Conservation (phyloP, 2,888 invertebrate species). For the Apamea sordens region DNA sequence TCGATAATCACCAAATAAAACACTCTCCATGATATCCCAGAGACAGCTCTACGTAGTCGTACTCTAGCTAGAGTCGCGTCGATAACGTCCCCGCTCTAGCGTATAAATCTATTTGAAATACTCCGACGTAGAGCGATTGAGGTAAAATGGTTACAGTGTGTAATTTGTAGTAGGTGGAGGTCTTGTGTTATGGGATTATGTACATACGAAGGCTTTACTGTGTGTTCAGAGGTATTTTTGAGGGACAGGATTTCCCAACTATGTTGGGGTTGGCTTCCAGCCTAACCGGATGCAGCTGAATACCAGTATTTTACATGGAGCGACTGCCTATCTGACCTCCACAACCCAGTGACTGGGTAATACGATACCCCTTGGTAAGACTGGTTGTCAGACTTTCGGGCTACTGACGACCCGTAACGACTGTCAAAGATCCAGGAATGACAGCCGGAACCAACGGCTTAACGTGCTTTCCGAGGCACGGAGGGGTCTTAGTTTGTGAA, state of each 20-base stretch:
- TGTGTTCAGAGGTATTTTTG: background rate
- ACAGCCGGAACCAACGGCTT: too few relatives aligned
- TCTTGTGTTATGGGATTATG: conserved; percentile 11
- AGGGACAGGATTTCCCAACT: background rate
- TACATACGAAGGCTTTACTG: background rate
- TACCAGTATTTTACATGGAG: too few relatives aligned
- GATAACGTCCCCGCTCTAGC: conserved; percentile 58
- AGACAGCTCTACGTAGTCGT: conserved; percentile 57
- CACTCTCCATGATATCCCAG: conserved; percentile 53
- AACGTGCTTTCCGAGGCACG: too few relatives aligned
- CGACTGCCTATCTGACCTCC: too few relatives aligned
- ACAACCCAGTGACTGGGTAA: too few relatives aligned
- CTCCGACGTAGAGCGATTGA: conserved; percentile 64
- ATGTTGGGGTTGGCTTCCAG: too few relatives aligned
- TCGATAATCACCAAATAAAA: conserved; percentile 63
- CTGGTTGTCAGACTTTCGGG: too few relatives aligned
- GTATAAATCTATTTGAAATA: conserved; percentile 67
- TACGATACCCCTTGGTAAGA: too few relatives aligned
- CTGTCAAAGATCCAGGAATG: too few relatives aligned
- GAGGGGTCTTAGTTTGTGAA: too few relatives aligned
- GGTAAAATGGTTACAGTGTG: conserved; percentile 61
- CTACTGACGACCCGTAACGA: too few relatives aligned
- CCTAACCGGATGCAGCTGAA: too few relatives aligned
- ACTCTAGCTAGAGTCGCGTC: conserved; percentile 57
- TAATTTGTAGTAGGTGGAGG: conserved; percentile 56